phyloP scores from a whole-genome alignment of 2,888 invertebrate genomes.

The Anticlea derivata region DNA sequence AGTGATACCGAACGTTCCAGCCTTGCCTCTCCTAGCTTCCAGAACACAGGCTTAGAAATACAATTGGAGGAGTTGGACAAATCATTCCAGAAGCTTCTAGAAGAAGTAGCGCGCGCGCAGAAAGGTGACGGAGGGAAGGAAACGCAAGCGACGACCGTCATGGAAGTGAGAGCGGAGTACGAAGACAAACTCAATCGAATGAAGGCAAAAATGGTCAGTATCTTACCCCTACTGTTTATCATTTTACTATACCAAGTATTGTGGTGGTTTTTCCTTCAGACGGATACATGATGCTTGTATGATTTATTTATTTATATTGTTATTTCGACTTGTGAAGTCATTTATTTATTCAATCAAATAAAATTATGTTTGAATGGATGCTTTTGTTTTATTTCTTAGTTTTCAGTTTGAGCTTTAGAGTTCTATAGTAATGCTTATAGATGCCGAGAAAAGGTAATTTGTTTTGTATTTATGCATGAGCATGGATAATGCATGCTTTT shows the following conservation, averaged over 20 bases:
- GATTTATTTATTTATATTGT: constrained; percentile 22
- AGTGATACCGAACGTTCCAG: constrained; percentile 58
- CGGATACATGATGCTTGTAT: constrained; percentile 60
- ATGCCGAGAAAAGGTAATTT: constrained; percentile 62
- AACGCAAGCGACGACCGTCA: constrained; percentile 61
- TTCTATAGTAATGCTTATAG: constrained; percentile 32
- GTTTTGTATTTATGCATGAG: constrained; percentile 48
- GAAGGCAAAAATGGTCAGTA: constrained; percentile 92
- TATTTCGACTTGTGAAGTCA: constrained; percentile 58
- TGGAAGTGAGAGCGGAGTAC: constrained; percentile 86
- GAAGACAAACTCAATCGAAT: constrained; percentile 90
- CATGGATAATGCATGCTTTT: constrained; percentile 34
- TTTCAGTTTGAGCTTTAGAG: constrained; percentile 50
- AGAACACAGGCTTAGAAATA: constrained; percentile 66
- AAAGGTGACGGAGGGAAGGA: constrained; percentile 58
- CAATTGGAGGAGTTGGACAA: constrained; percentile 71
- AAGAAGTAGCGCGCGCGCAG: constrained; percentile 59
- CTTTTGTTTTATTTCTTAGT: constrained; percentile 72
- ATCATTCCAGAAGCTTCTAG: constrained; percentile 67
- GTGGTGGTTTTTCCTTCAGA: constrained; percentile 78
- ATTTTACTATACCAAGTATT: constrained; percentile 76
- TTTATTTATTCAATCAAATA: constrained; percentile 51
- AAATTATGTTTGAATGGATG: constrained; percentile 66
- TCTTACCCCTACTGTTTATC: constrained; percentile 71
- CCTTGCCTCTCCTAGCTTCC: constrained; percentile 54